Conservation (phyloP, 2,113 vertebrate genomes). For the Eptesicus fuscus region DNA sequence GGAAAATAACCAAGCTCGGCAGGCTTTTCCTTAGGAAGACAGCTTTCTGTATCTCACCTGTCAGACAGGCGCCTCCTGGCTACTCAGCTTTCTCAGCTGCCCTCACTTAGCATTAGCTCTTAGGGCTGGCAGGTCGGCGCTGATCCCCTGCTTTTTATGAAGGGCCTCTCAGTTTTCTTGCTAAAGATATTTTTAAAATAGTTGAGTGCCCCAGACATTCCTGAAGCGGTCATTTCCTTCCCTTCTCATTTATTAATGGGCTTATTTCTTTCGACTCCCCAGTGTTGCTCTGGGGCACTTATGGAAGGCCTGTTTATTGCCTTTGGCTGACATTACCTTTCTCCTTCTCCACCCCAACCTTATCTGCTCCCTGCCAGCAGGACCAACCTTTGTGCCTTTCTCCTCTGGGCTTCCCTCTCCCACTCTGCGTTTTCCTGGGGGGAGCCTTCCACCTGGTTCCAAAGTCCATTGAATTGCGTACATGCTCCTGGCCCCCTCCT, state of each 20-base stretch:
- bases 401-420: conserved; percentile 45
- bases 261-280: conserved; percentile 59
- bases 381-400: conserved; percentile 68
- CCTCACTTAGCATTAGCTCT: neutral
- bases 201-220: conserved; percentile 69
- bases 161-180: conserved; percentile 50
- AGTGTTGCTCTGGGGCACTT: conserved; percentile 36
- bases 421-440: neutral
- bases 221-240: conserved; percentile 70
- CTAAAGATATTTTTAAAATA: conserved; percentile 64
- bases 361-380: conserved; percentile 65
- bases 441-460: neutral
- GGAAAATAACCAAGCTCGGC: neutral
- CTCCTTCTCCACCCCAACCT: conserved; percentile 58
- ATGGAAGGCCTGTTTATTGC: conserved; percentile 69
- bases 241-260: conserved; percentile 63
- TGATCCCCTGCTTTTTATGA: neutral
- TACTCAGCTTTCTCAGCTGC: neutral
- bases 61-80: neutral
- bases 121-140: neutral
- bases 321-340: conserved; percentile 71
- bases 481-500: neutral
- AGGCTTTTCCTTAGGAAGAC: neutral
- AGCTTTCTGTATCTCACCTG: neutral
- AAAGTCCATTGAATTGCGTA: no score